Conservation (phyloP, 2,797 vertebrate genomes). For the Pagetopsis macropterus region DNA sequence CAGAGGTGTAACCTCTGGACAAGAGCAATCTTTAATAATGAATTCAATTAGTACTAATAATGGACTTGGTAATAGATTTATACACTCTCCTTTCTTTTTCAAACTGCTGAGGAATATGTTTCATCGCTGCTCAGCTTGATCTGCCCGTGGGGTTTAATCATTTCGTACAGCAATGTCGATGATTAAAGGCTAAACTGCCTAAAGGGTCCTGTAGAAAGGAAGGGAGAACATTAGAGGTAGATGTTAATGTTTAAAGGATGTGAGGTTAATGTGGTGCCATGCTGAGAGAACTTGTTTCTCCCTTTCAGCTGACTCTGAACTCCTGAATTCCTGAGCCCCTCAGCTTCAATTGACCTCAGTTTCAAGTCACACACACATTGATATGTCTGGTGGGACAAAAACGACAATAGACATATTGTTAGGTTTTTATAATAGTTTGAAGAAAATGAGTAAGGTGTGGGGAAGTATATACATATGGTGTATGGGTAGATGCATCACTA, state of each 20-base stretch:
- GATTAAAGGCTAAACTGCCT: slow-evolving; percentile 63
- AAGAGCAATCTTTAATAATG: slow-evolving; percentile 42
- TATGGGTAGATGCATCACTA: background rate
- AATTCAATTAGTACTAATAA: slow-evolving; percentile 54
- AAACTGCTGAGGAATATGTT: slow-evolving; percentile 47
- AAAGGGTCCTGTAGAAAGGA: slow-evolving; percentile 47
- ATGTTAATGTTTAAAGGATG: slow-evolving; percentile 56
- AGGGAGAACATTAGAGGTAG: slow-evolving; percentile 44
- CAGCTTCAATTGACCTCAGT: slow-evolving; percentile 38
- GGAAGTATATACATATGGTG: background rate
- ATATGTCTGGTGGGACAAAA: slow-evolving; percentile 31
- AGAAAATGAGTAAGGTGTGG: background rate
- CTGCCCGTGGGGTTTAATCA: slow-evolving; percentile 53
- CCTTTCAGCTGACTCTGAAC: slow-evolving; percentile 33
- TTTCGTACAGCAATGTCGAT: slow-evolving; percentile 54
- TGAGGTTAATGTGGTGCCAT: slow-evolving; percentile 61
- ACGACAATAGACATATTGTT: background rate
- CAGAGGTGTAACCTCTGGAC: slow-evolving; percentile 30
- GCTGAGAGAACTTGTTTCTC: slow-evolving; percentile 57
- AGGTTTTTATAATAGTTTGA: background rate
- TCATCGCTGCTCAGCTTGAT: slow-evolving; percentile 43
- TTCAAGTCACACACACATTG: slow-evolving; percentile 23
- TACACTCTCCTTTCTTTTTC: slow-evolving; percentile 34
- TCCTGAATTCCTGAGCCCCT: slow-evolving; percentile 36
- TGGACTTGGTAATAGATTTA: slow-evolving; percentile 15